These are phyloP conservation scores for Parnassius mnemosyne DNA, from an alignment of 2,888 invertebrate species.

Conservation along the genomic window DNA sequence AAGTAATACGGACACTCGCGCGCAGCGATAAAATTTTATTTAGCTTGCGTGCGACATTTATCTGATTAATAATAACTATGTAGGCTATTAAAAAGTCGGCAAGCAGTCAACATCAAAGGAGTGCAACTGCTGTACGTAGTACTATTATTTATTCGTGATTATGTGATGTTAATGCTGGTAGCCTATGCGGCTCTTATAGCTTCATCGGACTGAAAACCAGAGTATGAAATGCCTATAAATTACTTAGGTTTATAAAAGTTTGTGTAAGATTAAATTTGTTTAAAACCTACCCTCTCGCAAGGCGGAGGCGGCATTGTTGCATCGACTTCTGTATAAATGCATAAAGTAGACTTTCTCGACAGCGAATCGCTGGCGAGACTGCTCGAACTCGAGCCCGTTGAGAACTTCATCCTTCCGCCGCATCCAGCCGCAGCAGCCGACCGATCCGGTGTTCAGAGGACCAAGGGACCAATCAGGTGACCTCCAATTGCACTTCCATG, in stretches of 20 bases:
- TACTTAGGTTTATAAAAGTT: slow-evolving; percentile 1
- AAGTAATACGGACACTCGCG: too few relatives aligned
- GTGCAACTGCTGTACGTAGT: too few relatives aligned
- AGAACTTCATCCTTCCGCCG: slow-evolving; percentile 79
- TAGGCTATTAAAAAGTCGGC: too few relatives aligned
- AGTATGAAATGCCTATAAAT: too few relatives aligned
- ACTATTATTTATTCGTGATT: too few relatives aligned
- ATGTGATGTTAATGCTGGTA: too few relatives aligned
- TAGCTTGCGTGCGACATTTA: too few relatives aligned
- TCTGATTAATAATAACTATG: too few relatives aligned
- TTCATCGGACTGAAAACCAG: too few relatives aligned
- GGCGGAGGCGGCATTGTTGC: slow-evolving; percentile 57
- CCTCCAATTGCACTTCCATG: slow-evolving; percentile 66
- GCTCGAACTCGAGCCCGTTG: slow-evolving; percentile 83
- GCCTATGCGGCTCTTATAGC: too few relatives aligned
- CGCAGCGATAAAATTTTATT: too few relatives aligned
- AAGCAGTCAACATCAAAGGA: too few relatives aligned
- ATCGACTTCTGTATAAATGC: slow-evolving; percentile 82
- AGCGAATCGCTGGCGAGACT: slow-evolving; percentile 83
- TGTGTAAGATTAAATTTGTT: neutral
- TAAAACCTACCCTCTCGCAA: slow-evolving; percentile 77
- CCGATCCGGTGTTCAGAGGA: slow-evolving; percentile 1
- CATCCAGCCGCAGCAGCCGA: slow-evolving; percentile 41
- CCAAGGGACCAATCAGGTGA: slow-evolving; percentile 54
- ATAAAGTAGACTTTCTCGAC: slow-evolving; percentile 84